Evolutionary conservation across 2,797 vertebrate species (phyloP).

Genomic region (Lepilemur ruficaudatus): DNA sequence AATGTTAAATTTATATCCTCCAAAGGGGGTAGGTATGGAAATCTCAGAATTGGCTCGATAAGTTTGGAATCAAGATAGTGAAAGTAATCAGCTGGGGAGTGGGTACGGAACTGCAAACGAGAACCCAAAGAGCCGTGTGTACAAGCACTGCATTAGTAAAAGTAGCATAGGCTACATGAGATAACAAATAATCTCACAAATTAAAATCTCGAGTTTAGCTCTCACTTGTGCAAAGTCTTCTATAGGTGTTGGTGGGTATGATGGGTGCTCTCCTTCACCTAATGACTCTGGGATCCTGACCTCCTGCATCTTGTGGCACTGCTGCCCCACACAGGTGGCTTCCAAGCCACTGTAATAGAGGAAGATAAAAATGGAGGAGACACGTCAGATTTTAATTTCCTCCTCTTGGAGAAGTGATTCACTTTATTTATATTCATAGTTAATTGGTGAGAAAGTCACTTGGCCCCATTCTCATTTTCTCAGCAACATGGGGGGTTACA

Average conservation of each 20-base stretch:
- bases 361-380: neutral
- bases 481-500: neutral
- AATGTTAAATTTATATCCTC: neutral
- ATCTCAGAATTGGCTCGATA: neutral
- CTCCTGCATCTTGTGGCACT: neutral
- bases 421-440: neutral
- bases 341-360: neutral
- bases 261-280: neutral
- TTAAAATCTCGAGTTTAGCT: neutral
- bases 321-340: neutral
- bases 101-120: neutral
- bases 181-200: neutral
- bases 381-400: neutral
- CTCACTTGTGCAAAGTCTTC: neutral
- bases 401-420: neutral
- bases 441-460: neutral
- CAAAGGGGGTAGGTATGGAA: neutral
- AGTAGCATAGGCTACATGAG: neutral
- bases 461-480: neutral
- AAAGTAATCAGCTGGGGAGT: neutral
- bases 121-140: neutral
- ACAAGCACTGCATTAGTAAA: neutral
- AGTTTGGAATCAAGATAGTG: neutral
- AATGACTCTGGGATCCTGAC: neutral
- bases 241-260: neutral